A percentile compares a stretch with the other conserved stretches of the same genome.
phyloP scores from a whole-genome alignment of 2,113 vertebrate genomes.

The Bostrychus sinensis region DNA sequence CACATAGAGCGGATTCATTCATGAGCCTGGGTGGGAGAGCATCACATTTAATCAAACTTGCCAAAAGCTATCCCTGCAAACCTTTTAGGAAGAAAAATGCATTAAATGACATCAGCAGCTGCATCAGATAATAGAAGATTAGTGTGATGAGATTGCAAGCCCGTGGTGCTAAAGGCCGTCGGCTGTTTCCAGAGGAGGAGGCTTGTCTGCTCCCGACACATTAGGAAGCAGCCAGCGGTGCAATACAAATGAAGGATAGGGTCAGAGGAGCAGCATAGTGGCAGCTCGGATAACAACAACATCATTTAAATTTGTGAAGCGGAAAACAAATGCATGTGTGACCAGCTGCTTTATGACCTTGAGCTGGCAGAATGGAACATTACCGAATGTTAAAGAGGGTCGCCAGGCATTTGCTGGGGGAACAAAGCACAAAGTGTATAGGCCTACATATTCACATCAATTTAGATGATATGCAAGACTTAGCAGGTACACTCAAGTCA shows the following conservation, averaged over 20 bases:
- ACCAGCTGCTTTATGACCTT: conserved; percentile 8
- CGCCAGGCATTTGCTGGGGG: not conserved
- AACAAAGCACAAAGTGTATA: too few relatives aligned
- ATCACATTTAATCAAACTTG: conserved; percentile 43
- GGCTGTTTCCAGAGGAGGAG: conserved; percentile 38
- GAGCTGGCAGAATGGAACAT: not conserved
- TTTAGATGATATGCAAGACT: too few relatives aligned
- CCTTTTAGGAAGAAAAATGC: conserved; percentile 34
- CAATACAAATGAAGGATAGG: conserved; percentile 20
- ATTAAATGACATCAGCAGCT: conserved; percentile 44
- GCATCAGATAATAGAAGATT: conserved; percentile 63
- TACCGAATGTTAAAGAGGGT: not conserved
- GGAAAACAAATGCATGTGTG: conserved; percentile 5
- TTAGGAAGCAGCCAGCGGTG: conserved; percentile 19
- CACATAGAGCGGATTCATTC: conserved; percentile 41
- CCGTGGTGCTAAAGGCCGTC: conserved; percentile 39
- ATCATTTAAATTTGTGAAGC: conserved; percentile 17
- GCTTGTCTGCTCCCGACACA: conserved; percentile 27
- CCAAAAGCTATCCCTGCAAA: conserved; percentile 26
- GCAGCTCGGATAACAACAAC: conserved; percentile 10
- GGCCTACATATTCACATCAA: not conserved
- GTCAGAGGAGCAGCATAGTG: not conserved
- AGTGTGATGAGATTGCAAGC: conserved; percentile 47
- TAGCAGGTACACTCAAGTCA: too few relatives aligned
- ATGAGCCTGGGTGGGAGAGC: conserved; percentile 9